Conservation (phyloP, 2,888 invertebrate genomes). For the Siphlonurus alternatus region DNA sequence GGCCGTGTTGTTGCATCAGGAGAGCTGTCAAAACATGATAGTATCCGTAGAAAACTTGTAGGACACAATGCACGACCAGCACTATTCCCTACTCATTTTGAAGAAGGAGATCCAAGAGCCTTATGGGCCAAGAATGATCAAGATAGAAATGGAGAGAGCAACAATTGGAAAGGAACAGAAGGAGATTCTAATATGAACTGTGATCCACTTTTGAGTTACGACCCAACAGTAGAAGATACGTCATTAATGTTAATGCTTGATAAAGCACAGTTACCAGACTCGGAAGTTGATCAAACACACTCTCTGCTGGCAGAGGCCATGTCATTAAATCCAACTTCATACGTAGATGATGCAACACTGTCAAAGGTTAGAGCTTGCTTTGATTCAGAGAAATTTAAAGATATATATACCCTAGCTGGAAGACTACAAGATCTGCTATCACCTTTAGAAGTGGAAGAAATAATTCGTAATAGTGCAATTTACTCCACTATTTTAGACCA, state of each 20-base stretch:
- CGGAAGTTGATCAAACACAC: too few relatives aligned
- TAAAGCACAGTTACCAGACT: neutral
- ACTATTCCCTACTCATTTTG: neutral
- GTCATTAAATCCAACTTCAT: too few relatives aligned
- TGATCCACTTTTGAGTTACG: neutral
- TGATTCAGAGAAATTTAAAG: constrained; percentile 19
- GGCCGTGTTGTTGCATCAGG: constrained; percentile 16
- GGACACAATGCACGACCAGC: constrained; percentile 5
- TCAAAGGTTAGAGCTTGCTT: constrained; percentile 17
- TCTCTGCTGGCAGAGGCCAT: too few relatives aligned
- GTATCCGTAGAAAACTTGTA: constrained; percentile 15
- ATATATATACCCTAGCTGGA: constrained; percentile 21
- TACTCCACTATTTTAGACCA: constrained; percentile 19
- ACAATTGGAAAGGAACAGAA: too few relatives aligned
- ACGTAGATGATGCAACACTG: constrained; percentile 16
- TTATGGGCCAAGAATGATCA: neutral
- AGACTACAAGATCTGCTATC: constrained; percentile 21
- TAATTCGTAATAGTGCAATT: constrained; percentile 20
- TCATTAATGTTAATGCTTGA: neutral
- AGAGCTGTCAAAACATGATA: constrained; percentile 16
- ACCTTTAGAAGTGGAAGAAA: constrained; percentile 21
- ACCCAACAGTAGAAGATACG: neutral
- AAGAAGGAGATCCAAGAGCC: neutral
- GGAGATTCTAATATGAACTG: too few relatives aligned
- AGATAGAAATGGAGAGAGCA: too few relatives aligned